Conservation (phyloP, 2,888 invertebrate genomes). For the Spilarctia lutea region DNA sequence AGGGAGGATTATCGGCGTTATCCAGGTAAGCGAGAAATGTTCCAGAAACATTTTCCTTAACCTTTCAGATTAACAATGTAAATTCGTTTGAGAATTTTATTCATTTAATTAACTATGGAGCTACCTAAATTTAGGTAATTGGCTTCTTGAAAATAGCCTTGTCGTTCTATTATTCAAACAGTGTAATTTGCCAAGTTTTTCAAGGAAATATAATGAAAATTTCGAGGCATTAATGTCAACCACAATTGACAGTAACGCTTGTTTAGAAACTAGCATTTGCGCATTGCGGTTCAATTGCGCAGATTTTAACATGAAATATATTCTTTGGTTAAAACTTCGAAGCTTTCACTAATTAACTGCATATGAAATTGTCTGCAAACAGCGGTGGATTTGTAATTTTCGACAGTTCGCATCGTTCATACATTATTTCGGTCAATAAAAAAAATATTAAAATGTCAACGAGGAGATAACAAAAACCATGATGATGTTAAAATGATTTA, state of each 20-base stretch:
- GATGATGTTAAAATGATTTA: neutral
- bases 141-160: conserved; percentile 1
- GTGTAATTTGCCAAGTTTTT: conserved; percentile 24
- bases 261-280: conserved; percentile 54
- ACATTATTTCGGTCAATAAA: conserved; percentile 1
- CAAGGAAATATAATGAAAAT: conserved; percentile 48
- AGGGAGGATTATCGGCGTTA: conserved; percentile 96
- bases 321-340: conserved; percentile 18
- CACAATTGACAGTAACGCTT: conserved; percentile 24
- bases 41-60: conserved; percentile 27
- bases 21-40: conserved; percentile 84
- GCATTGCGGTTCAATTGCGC: conserved; percentile 69
- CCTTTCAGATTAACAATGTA: conserved; percentile 16
- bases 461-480: neutral
- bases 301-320: conserved; percentile 39
- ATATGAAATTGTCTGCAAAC: conserved; percentile 18
- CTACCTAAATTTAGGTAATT: conserved; percentile 34
- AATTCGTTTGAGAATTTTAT: conserved; percentile 23
- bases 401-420: conserved; percentile 6
- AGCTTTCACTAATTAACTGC: conserved; percentile 34
- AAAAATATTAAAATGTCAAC: neutral
- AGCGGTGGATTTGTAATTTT: conserved; percentile 14
- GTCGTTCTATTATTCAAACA: neutral
- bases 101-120: conserved; percentile 30
- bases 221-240: conserved; percentile 25